Conservation (phyloP, 2,888 invertebrate genomes). For the Dichetophora obliterata region DNA sequence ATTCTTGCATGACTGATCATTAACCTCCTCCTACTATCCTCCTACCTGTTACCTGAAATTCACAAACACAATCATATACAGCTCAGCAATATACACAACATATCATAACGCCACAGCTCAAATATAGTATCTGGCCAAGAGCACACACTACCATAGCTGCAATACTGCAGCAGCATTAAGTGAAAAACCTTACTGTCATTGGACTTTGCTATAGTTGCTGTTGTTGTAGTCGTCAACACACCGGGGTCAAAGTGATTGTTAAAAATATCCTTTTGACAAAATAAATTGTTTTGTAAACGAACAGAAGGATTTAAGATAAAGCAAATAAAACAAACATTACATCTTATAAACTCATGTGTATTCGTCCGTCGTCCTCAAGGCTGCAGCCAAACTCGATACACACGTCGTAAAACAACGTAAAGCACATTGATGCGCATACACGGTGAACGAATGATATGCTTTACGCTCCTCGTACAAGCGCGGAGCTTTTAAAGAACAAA, state of each 20-base stretch:
- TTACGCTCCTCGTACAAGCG: too few species aligned
- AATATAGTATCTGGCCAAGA: background rate
- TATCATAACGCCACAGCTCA: background rate
- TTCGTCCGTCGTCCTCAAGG: background rate
- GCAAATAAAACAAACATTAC: background rate
- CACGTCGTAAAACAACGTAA: background rate
- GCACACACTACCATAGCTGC: background rate
- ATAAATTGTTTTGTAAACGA: conserved; percentile 48
- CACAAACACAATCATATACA: too few species aligned
- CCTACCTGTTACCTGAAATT: too few species aligned
- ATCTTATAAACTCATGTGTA: background rate
- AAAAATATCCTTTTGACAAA: conserved; percentile 14
- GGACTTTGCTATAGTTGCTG: conserved; percentile 6
- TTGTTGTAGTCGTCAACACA: conserved; percentile 48
- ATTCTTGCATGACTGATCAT: too few species aligned
- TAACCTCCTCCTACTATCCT: too few species aligned
- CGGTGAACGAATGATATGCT: background rate
- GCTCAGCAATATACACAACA: background rate
- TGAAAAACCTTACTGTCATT: background rate
- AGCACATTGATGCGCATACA: background rate
- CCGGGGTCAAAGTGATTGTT: conserved; percentile 54
- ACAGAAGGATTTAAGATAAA: conserved; percentile 54
- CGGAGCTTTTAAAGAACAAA: too few species aligned
- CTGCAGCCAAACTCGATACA: background rate
- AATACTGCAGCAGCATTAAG: background rate